phyloP scores from a whole-genome alignment of 2,888 invertebrate genomes.

The Parasteatoda lunata region DNA sequence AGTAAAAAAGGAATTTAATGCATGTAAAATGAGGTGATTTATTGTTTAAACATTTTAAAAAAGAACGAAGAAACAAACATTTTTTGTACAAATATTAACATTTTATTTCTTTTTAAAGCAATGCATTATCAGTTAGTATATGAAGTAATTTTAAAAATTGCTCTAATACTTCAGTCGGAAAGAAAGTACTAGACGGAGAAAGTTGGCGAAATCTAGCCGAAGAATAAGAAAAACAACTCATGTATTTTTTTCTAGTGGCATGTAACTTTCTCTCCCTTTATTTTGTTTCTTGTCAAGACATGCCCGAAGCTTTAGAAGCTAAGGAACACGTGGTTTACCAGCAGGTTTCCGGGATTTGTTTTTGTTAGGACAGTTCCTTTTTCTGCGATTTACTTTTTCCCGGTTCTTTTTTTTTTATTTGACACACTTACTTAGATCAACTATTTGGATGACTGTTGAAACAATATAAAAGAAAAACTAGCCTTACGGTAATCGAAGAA shows the following conservation, averaged over 20 bases:
- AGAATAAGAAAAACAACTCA: neutral
- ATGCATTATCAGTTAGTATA: neutral
- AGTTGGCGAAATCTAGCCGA: neutral
- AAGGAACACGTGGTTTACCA: conserved; percentile 59
- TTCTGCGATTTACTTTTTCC: conserved; percentile 33
- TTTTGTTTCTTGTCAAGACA: conserved; percentile 32
- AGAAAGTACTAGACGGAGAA: conserved; percentile 12
- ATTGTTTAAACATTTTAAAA: neutral
- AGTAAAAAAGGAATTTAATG: too few relatives aligned
- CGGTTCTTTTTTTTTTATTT: neutral
- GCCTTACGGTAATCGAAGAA: too few relatives aligned
- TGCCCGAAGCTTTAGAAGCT: conserved; percentile 42
- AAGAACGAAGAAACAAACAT: neutral
- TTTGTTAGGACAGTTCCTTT: conserved; percentile 33
- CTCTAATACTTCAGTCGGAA: neutral
- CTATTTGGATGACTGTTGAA: too few relatives aligned
- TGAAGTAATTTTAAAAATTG: neutral
- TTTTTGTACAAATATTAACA: neutral
- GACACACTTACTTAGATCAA: too few relatives aligned
- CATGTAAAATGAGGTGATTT: too few relatives aligned
- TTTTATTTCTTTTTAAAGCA: neutral
- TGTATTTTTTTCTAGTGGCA: conserved; percentile 7
- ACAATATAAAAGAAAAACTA: too few relatives aligned
- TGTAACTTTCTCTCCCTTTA: conserved; percentile 26
- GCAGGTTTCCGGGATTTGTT: conserved; percentile 47